Evolutionary conservation across 2,113 vertebrate species (phyloP), one percentile per base, ranked within the genome.

Genomic region (Neodon shergylaensis): DNA sequence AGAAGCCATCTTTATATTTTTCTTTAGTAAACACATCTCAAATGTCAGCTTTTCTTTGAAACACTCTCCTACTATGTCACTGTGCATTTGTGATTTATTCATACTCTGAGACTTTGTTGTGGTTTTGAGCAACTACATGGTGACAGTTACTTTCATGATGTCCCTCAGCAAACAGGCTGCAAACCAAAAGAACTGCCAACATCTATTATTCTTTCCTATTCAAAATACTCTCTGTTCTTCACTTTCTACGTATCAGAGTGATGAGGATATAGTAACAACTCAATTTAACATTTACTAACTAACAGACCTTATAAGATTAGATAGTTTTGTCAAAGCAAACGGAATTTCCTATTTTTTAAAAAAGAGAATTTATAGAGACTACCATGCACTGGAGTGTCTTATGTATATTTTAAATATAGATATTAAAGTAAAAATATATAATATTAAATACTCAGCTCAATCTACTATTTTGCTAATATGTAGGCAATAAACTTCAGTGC

Each of bases 31-130:
- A 85, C 9, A 44, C 36, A 81, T 58, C 17, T 76, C 44, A 96
- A 81, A 82, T 74, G 58, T 36, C 36, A 74, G 19, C 31, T 93
- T 87, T 49, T 44, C 61, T 54, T 36, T 68, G n/a, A 72, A 92
- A 70, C 77, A 24, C n/a, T 94, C 22, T 88, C 19, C 19, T 89
- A 39, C 22, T 61, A 47, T 1, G 33, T 44, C 8, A 42, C 5
- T 74, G 88, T 78, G 84, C 47, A 72, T 61, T 49, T 85, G 22
- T 87, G 16, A 24, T n/a, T 96, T 94, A 72, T 88, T 96, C 12
- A 47, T 91, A 21, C 52, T 36, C 17, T 70, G 58, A 47, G 31
- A 78, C 66, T 73, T 93, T 95, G 79, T 42, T 39, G 33, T 68
- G 2, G 8, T 61, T 7, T 28, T 84, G 17, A 90, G 44, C 36